These are phyloP conservation scores for Poliocrania exsul DNA, from an alignment of 2,797 vertebrate species.

Conservation along the genomic window DNA sequence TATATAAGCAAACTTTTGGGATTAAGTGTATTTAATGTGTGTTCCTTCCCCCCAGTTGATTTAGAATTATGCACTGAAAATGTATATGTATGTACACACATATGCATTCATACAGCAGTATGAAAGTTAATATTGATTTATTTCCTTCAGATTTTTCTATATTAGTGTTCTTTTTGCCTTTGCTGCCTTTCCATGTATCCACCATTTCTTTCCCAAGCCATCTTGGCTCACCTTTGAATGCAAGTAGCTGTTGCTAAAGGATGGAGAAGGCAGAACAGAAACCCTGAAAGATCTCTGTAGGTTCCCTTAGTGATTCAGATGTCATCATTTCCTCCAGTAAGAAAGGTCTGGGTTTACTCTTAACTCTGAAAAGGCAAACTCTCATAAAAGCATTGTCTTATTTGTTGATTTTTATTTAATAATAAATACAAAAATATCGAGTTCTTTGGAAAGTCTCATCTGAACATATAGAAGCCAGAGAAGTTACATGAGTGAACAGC, in stretches of 20 bases:
- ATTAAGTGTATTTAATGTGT: neutral
- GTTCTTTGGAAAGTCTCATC: neutral
- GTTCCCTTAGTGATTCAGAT: neutral
- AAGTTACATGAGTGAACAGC: neutral
- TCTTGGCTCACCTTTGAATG: neutral
- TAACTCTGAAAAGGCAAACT: neutral
- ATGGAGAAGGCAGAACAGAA: neutral
- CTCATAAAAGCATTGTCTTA: neutral
- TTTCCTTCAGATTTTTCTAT: neutral
- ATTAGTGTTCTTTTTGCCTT: neutral
- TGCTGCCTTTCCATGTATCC: neutral
- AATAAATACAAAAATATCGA: neutral
- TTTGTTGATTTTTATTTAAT: neutral
- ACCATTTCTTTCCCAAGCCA: neutral
- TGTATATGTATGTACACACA: accelerated
- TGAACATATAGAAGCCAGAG: neutral
- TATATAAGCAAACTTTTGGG: neutral
- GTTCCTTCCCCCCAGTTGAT: accelerated
- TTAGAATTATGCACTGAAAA: neutral
- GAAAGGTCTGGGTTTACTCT: neutral
- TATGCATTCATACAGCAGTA: neutral
- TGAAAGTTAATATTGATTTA: neutral
- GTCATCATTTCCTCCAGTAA: neutral
- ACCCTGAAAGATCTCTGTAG: neutral
- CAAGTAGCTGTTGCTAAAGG: neutral